phyloP scores from a whole-genome alignment of 2,888 invertebrate genomes.

The Tortricodes alternella region DNA sequence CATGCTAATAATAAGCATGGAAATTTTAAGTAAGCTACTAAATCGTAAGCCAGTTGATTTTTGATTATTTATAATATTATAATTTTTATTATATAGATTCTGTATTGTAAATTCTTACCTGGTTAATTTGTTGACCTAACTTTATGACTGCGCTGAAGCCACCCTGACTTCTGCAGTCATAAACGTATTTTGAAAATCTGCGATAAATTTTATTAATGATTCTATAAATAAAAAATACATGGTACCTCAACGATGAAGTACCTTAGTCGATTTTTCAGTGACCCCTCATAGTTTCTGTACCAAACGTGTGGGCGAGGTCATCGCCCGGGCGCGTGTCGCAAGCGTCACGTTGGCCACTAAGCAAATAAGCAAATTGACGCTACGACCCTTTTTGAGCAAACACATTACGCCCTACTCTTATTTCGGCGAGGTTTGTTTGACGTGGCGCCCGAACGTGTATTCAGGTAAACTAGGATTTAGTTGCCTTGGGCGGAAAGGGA shows the following conservation, averaged over 20 bases:
- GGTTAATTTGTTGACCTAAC: no score
- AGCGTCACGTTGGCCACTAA: slow-evolving; percentile 28
- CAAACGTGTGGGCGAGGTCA: slow-evolving; percentile 11
- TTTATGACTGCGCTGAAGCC: no score
- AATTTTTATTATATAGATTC: no score
- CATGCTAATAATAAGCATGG: no score
- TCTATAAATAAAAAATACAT: background rate
- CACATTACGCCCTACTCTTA: slow-evolving; percentile 34
- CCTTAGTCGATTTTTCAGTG: background rate
- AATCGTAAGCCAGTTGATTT: no score
- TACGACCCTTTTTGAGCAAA: slow-evolving; percentile 45
- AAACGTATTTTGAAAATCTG: background rate
- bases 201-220: background rate
- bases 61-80: no score
- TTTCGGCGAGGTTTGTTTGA: slow-evolving; percentile 27
- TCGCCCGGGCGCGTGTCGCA: slow-evolving; percentile 16
- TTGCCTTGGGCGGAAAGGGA: background rate
- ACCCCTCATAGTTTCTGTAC: background rate
- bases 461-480: slow-evolving; percentile 13
- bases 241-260: background rate
- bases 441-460: slow-evolving; percentile 13
- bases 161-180: no score
- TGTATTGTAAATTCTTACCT: no score
- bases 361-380: slow-evolving; percentile 34
- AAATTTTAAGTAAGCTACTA: no score